A percentile compares a stretch with the other conserved stretches of the same genome.
These are phyloP conservation scores for Hirtodrosophila trivittata DNA, from an alignment of 2,888 invertebrate species.

Conservation along the genomic window DNA sequence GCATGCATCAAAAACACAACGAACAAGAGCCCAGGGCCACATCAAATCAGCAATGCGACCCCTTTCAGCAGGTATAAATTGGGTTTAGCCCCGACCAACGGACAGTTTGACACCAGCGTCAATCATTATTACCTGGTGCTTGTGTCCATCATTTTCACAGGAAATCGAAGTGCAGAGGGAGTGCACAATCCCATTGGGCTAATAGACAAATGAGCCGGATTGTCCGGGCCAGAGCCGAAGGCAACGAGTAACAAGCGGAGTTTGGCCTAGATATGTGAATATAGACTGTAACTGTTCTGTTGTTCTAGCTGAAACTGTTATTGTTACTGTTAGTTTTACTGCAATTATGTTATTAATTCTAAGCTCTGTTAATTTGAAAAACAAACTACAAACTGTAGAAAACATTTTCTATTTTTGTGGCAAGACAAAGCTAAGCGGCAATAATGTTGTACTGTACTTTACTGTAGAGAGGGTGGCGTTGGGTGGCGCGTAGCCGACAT, in stretches of 20 bases:
- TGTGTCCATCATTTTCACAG: too few species aligned
- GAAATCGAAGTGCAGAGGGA: too few species aligned
- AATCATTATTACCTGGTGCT: too few species aligned
- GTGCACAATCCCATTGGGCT: too few species aligned
- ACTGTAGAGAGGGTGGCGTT: slow-evolving; percentile 3
- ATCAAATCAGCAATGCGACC: not conserved
- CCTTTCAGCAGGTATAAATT: slow-evolving; percentile 2
- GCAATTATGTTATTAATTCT: not conserved
- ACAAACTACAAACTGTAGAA: not conserved
- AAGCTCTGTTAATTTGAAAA: not conserved
- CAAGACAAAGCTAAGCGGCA: not conserved
- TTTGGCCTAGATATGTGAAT: not conserved
- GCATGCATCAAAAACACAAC: slow-evolving; percentile 15
- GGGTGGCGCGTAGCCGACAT: not conserved
- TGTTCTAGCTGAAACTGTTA: not conserved
- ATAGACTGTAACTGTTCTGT: not conserved
- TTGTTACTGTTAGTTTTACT: slow-evolving; percentile 8
- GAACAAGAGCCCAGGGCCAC: slow-evolving; percentile 6
- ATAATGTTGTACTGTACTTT: not conserved
- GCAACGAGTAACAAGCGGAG: too few species aligned
- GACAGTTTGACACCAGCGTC: too few species aligned
- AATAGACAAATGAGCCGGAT: too few species aligned
- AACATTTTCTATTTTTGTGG: not conserved
- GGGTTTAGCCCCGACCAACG: not conserved
- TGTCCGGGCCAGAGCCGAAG: too few species aligned